These are phyloP conservation scores for Anas capensis DNA, from an alignment of 2,797 vertebrate species.

Conservation along the genomic window DNA sequence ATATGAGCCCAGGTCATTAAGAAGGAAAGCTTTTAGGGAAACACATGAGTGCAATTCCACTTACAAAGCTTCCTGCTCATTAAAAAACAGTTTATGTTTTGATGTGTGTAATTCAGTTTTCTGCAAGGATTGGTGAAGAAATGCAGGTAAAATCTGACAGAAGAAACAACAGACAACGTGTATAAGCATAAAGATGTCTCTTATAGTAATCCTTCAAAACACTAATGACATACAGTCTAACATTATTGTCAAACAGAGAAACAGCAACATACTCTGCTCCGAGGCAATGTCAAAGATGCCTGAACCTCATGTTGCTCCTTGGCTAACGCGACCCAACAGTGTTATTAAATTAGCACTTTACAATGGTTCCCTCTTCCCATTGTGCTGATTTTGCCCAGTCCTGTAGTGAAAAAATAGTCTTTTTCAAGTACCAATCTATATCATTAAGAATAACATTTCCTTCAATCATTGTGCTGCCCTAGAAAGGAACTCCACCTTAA, in stretches of 20 bases:
- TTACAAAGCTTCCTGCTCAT: not conserved
- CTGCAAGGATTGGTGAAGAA: constrained; percentile 19
- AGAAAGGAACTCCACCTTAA: constrained; percentile 45
- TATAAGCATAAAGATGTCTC: not conserved
- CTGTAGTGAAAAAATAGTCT: not conserved
- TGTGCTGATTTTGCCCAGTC: constrained; percentile 30
- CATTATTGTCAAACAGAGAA: constrained; percentile 19
- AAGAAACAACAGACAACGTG: not conserved
- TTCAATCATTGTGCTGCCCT: constrained; percentile 1
- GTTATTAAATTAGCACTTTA: constrained; percentile 48
- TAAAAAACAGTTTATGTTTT: not conserved
- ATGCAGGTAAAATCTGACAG: constrained; percentile 22
- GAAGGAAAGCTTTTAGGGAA: constrained; percentile 17
- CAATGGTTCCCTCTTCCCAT: constrained; percentile 7
- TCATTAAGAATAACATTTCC: constrained; percentile 44
- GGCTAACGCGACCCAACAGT: not conserved
- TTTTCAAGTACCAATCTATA: constrained; percentile 18
- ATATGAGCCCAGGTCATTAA: constrained; percentile 9
- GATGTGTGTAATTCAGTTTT: constrained; percentile 1
- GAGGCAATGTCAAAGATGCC: constrained; percentile 29
- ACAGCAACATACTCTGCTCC: constrained; percentile 14
- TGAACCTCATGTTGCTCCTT: constrained; percentile 20
- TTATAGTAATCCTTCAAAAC: constrained; percentile 19
- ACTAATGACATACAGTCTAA: not conserved
- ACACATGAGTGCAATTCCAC: constrained; percentile 12